Base-by-base conservation (phyloP, 2,113 vertebrate genomes). In the Cettia cetti region DNA sequence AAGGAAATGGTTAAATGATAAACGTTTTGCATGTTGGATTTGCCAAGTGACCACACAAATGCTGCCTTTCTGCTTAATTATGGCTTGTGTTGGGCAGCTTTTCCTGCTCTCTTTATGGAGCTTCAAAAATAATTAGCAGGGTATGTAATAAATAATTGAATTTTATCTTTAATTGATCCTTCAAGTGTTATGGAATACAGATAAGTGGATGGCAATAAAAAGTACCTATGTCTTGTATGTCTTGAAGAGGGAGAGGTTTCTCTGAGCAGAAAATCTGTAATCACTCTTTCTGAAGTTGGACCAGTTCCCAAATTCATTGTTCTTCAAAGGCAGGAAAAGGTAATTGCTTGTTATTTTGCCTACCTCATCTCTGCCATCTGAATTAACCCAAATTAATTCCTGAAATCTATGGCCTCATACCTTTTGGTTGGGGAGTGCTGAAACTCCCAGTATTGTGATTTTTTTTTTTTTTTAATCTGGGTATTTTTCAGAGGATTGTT, bases 281-380 rank as follows among this genome's bases (percentile, higher is more conserved):
- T 93, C 94, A 79, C 84, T 93, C 90, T 95, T 95, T 40, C 94
- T 24, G 61, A 89, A 97, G 94, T 97, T 98, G 97, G 95, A 96
- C 82, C 91, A 21, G 89, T 90, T 90, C 94, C 95, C 95, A 97
- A 96, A 91, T 94, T 95, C 94, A 97, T 97, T 98, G 97, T 97
- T 98, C 97, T 97, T 97, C 96, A 97, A 98, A 98, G 96, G 93
- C 95, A 97, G 85, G 95, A 97, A 97, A 97, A 97, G 94, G 93
- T 97, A 97, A 97, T 97, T 97, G 96, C 95, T 97, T 97, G 83
- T 90, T 96, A 94, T 96, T 96, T 90, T 95, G 95, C 94, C 96
- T 96, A 96, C 94, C 91, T 96, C 94, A 90, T 96, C 96, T 78
- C 20, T 86, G 92, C 90, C 86, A 87, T 97, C 76, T 91, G 90